Conservation (phyloP, 2,797 vertebrate species). For the Poeciliopsis infans region DNA sequence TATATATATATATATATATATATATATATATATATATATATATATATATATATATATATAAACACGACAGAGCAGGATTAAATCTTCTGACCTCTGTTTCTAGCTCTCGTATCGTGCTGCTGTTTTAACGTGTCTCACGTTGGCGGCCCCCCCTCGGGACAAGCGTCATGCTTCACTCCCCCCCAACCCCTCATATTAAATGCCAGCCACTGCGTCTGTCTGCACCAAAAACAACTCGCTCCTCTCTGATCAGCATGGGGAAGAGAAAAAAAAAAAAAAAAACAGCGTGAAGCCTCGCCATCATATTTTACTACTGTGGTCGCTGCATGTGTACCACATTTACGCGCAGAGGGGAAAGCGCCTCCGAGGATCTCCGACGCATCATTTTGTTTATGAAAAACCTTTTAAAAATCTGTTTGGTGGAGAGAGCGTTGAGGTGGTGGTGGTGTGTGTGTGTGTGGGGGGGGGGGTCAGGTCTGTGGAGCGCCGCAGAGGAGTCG, state of each 20-base stretch:
- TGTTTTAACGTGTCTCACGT: slow-evolving; percentile 40
- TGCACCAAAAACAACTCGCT: slow-evolving; percentile 72
- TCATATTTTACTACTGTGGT: slow-evolving; percentile 53
- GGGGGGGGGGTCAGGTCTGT: slow-evolving; percentile 28
- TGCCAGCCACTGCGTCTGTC: slow-evolving; percentile 82
- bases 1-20: no score
- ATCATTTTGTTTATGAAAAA: slow-evolving; percentile 13
- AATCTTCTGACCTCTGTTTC: slow-evolving; percentile 30
- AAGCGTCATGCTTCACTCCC: slow-evolving; percentile 62
- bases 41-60: no score
- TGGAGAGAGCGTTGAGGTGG: no score
- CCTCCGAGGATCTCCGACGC: slow-evolving; percentile 18
- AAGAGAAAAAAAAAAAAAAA: not conserved
- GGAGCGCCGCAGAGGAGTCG: slow-evolving; percentile 63
- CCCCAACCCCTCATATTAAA: slow-evolving; percentile 45
- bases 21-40: no score
- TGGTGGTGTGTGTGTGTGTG: not conserved
- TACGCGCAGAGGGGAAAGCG: slow-evolving; percentile 49
- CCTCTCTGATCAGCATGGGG: slow-evolving; percentile 28
- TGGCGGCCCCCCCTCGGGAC: slow-evolving; percentile 42
- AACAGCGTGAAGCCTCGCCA: slow-evolving; percentile 39
- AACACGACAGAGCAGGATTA: not conserved
- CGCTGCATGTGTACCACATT: slow-evolving; percentile 40
- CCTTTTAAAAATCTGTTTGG: not conserved
- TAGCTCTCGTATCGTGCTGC: slow-evolving; percentile 30